These are phyloP conservation scores for Julus scanicus DNA, from an alignment of 2,888 invertebrate genomes.

Conservation along the genomic window DNA sequence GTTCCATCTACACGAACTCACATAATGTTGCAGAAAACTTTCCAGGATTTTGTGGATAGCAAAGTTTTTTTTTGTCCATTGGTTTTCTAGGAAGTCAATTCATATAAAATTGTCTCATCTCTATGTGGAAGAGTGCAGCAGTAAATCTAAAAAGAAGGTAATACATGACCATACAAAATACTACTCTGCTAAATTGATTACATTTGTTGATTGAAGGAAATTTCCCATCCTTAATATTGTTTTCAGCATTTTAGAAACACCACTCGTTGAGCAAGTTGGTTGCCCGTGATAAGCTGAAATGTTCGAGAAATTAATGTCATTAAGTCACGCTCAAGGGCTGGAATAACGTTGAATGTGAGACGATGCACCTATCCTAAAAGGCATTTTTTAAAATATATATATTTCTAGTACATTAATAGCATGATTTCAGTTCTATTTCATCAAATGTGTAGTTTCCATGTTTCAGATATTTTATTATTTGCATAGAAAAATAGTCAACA, in stretches of 20 bases:
- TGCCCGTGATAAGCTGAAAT: slow-evolving; percentile 85
- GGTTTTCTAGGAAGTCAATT: slow-evolving; percentile 57
- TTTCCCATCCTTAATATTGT: too few relatives aligned
- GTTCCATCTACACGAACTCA: too few relatives aligned
- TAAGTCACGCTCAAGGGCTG: slow-evolving; percentile 71
- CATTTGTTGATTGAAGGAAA: too few relatives aligned
- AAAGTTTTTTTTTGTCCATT: background rate
- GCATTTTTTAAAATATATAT: slow-evolving; percentile 63
- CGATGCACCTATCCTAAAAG: slow-evolving; percentile 76
- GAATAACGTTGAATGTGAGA: slow-evolving; percentile 61
- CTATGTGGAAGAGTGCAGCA: slow-evolving; percentile 56
- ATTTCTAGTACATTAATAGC: background rate
- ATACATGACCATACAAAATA: background rate
- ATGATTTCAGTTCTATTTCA: too few relatives aligned
- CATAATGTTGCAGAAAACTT: too few relatives aligned
- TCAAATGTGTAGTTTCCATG: background rate
- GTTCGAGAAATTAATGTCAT: slow-evolving; percentile 90
- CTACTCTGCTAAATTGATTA: too few relatives aligned
- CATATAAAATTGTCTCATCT: slow-evolving; percentile 57
- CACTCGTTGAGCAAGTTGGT: slow-evolving; percentile 80
- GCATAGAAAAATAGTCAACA: too few relatives aligned
- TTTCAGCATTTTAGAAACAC: slow-evolving; percentile 57
- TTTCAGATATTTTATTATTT: background rate
- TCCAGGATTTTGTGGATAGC: background rate
- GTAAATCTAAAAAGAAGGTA: slow-evolving; percentile 55